Evolutionary conservation across 2,888 invertebrate genomes (phyloP), one percentile per base, ranked within the genome.

Genomic region (Heliconius sara): DNA sequence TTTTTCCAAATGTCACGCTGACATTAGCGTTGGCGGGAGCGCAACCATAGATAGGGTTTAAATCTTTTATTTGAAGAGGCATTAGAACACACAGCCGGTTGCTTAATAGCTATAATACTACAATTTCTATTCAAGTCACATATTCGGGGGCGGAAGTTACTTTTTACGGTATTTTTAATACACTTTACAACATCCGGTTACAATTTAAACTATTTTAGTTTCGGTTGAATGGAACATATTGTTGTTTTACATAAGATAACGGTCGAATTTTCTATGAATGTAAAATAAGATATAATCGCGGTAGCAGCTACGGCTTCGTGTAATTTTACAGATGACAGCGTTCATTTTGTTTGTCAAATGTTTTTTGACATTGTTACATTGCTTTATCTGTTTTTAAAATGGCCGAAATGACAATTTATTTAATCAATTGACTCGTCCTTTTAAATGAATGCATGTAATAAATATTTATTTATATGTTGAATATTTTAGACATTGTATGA

Each of bases 41-140:
- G 91, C 88, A 79, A 80, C 87, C 90, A 89, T 87, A 91, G 92
- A 93, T 93, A 93, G 91, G 90, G 85, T 84, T 86, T 83, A 85
- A 86, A 87, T 88, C 86, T 83, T 84, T 85, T 85, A 82, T 84
- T 83, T 82, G 81, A 80, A 78, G 79, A 81, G 76, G 80, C 77
- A 84, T 80, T 82, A 84, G 83, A 84, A 84, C 70, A 81, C 83
- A 76, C 80, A 82, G 78, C 78, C 73, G 73, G 60, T 70, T 66
- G 74, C 80, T 82, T 84, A 83, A 84, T 83, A 81, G 83, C 86
- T 84, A 86, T 93, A 93, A 94, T 93, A 86, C 93, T 84, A 81
- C 84, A 84, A 93, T 93, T 92, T 88, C 87, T 86, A 93, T 93
- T 92, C 93, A 83, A 87, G 91, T 92, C 93, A 93, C 84, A 86